Conservation (phyloP, 2,797 vertebrate species). For the Girardinus metallicus region DNA sequence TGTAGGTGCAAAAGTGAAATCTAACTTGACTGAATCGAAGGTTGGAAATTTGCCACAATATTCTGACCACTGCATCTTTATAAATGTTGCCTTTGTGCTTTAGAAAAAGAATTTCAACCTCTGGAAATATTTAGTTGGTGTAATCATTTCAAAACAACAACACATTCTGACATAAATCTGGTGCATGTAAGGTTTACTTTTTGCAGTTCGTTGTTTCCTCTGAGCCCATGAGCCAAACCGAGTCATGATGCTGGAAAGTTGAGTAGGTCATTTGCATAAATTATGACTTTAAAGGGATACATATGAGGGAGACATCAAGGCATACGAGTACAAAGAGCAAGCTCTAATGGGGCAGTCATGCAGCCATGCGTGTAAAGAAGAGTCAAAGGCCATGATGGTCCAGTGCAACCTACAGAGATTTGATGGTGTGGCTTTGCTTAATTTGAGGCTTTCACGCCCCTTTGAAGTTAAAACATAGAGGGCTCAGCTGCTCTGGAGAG, state of each 20-base stretch:
- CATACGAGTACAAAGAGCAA: constrained; percentile 31
- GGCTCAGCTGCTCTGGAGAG: constrained; percentile 72
- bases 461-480: constrained; percentile 62
- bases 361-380: constrained; percentile 40
- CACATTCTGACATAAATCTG: constrained; percentile 47
- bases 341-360: constrained; percentile 28
- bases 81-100: neutral
- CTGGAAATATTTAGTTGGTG: neutral
- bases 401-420: constrained; percentile 45
- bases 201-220: constrained; percentile 43
- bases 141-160: constrained; percentile 42
- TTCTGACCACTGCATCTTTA: neutral
- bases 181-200: constrained; percentile 34
- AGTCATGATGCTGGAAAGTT: constrained; percentile 58
- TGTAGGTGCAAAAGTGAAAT: too few species aligned
- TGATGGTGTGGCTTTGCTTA: constrained; percentile 62
- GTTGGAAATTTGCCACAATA: neutral
- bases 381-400: constrained; percentile 50
- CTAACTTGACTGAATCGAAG: too few species aligned
- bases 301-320: constrained; percentile 22
- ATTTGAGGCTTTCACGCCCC: constrained; percentile 63
- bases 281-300: constrained; percentile 31
- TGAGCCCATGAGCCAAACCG: constrained; percentile 59
- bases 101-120: neutral
- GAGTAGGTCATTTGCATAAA: constrained; percentile 46